Percentiles rank a stretch among this genome's conserved stretches.
Conservation (phyloP, 2,797 vertebrate genomes). For the Coccyzus lansbergi region DNA sequence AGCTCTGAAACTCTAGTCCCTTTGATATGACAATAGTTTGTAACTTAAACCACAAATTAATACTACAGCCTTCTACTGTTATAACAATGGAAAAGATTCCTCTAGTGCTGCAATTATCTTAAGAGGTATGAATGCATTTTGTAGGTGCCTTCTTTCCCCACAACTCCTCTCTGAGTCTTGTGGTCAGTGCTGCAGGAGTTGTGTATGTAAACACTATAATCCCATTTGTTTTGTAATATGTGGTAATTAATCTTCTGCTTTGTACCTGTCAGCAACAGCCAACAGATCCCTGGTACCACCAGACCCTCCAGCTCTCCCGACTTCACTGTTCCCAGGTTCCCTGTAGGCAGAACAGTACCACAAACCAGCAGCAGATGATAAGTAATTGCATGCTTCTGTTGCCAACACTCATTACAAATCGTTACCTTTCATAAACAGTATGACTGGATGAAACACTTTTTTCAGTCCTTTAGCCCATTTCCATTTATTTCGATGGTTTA, state of each 20-base stretch:
- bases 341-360: not conserved
- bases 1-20: slow-evolving; percentile 24
- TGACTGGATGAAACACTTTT: not conserved
- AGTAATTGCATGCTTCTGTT: slow-evolving; percentile 25
- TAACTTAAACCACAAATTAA: slow-evolving; percentile 75
- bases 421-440: slow-evolving; percentile 30
- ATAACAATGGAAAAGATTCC: not conserved
- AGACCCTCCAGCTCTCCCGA: not conserved
- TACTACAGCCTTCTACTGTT: slow-evolving; percentile 10
- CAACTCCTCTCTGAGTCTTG: not conserved
- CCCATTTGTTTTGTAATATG: slow-evolving; percentile 48
- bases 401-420: slow-evolving; percentile 4
- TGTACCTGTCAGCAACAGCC: slow-evolving; percentile 33
- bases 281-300: not conserved
- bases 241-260: not conserved
- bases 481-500: slow-evolving; percentile 24
- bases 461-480: slow-evolving; percentile 1
- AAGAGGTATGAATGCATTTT: slow-evolving; percentile 17
- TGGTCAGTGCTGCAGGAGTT: not conserved
- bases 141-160: not conserved
- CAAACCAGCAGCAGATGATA: not conserved
- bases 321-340: not conserved
- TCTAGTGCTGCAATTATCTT: slow-evolving; percentile 6
- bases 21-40: slow-evolving; percentile 65
- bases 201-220: slow-evolving; percentile 20